These are phyloP conservation scores for Chloromyia formosa DNA, from an alignment of 2,888 invertebrate species.

Conservation along the genomic window DNA sequence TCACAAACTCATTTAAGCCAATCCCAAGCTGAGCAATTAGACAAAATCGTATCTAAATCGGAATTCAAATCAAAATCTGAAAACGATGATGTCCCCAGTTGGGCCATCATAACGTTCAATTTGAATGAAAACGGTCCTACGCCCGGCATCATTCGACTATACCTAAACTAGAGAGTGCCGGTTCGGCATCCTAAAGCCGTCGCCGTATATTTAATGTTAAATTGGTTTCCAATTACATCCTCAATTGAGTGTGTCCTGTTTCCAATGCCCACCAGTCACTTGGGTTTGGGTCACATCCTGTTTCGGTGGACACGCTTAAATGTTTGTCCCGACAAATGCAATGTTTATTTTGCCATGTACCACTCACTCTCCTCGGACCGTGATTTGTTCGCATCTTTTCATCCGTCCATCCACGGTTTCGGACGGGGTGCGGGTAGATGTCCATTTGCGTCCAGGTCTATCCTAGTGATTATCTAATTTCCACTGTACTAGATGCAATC, in stretches of 20 bases:
- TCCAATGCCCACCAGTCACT: conserved; percentile 12
- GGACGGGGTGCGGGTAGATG: not conserved
- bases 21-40: conserved; percentile 36
- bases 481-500: conserved; percentile 18
- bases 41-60: conserved; percentile 35
- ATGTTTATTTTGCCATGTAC: conserved; percentile 10
- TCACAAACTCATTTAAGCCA: conserved; percentile 35
- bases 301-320: conserved; percentile 4
- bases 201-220: conserved; percentile 31
- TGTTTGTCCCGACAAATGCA: conserved; percentile 23
- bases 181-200: not conserved
- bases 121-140: not conserved
- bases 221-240: conserved; percentile 44
- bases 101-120: conserved; percentile 21
- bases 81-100: conserved; percentile 38
- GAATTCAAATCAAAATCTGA: conserved; percentile 37
- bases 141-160: not conserved
- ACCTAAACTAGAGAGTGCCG: not conserved
- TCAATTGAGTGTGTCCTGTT: conserved; percentile 41
- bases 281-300: conserved; percentile 34
- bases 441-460: conserved; percentile 26
- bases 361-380: not conserved
- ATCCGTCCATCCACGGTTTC: conserved; percentile 11
- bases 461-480: conserved; percentile 38
- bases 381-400: not conserved